Conservation (phyloP, 2,888 invertebrate genomes). For the Pristionchus maxplancki region DNA sequence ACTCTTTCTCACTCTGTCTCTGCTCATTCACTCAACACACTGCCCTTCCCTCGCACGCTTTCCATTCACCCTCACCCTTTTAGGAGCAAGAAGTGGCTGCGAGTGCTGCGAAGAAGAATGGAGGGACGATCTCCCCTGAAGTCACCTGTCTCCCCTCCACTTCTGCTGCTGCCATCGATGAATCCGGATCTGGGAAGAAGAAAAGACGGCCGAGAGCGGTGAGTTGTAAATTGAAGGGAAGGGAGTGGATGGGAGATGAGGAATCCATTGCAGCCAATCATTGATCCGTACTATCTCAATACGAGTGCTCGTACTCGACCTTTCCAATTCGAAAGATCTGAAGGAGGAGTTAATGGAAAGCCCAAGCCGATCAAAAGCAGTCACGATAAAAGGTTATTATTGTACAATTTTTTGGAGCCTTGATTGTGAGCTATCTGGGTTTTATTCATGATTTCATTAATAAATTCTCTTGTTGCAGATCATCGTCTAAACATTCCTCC, state of each 20-base stretch:
- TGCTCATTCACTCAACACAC: neutral
- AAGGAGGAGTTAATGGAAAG: neutral
- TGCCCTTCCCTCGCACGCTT: neutral
- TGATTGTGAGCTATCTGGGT: too few species aligned
- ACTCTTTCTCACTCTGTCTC: neutral
- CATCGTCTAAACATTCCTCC: neutral
- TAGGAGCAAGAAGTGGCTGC: slow-evolving; percentile 11
- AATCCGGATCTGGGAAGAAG: neutral
- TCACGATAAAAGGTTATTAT: slow-evolving; percentile 47
- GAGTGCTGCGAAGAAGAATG: slow-evolving; percentile 20
- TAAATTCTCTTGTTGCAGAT: too few species aligned
- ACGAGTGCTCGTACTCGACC: slow-evolving; percentile 48
- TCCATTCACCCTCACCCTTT: neutral
- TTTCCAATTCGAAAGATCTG: slow-evolving; percentile 5
- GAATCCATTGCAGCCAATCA: neutral
- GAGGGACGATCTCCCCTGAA: neutral
- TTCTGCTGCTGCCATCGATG: neutral
- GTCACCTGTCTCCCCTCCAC: neutral
- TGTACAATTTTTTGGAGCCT: too few species aligned
- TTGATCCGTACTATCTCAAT: neutral
- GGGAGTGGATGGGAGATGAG: neutral
- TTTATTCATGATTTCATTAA: too few species aligned
- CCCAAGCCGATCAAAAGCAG: slow-evolving; percentile 14
- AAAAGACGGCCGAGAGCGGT: neutral
- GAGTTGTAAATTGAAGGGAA: neutral